Evolutionary conservation across 2,113 vertebrate species (phyloP).

Genomic region (Archilochus colubris): DNA sequence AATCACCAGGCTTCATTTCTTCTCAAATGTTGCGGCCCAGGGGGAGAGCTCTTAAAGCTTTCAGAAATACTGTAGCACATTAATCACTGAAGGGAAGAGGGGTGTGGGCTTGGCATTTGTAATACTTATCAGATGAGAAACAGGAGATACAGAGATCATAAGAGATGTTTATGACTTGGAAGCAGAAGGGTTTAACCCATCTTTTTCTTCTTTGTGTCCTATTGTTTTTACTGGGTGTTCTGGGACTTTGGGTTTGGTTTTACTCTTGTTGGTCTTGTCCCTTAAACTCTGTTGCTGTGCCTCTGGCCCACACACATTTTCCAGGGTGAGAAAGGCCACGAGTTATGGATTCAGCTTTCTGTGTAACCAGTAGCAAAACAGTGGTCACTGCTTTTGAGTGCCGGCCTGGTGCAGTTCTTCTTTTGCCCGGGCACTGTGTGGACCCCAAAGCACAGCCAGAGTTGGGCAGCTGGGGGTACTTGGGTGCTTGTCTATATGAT

Average conservation of each 20-base stretch:
- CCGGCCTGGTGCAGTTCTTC: not conserved
- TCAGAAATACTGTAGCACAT: conserved; percentile 58
- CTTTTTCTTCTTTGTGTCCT: not conserved
- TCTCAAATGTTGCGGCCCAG: conserved; percentile 78
- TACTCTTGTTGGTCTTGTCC: not conserved
- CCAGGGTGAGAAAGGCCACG: not conserved
- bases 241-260: not conserved
- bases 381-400: not conserved
- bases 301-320: not conserved
- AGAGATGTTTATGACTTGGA: conserved; percentile 26
- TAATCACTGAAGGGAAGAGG: conserved; percentile 62
- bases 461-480: not conserved
- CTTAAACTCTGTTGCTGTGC: rapidly evolving
- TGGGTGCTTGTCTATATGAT: not conserved
- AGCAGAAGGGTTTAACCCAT: not conserved
- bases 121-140: conserved; percentile 66
- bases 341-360: not conserved
- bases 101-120: conserved; percentile 58
- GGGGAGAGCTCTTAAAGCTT: conserved; percentile 75
- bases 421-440: not conserved
- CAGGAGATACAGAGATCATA: conserved; percentile 43
- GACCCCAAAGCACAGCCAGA: not conserved
- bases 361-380: not conserved
- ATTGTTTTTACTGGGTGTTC: not conserved
- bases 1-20: conserved; percentile 80